These are phyloP conservation scores for Umimayanthus kanabou DNA, from an alignment of 92 coral and sea anemone species.

Conservation along the genomic window DNA sequence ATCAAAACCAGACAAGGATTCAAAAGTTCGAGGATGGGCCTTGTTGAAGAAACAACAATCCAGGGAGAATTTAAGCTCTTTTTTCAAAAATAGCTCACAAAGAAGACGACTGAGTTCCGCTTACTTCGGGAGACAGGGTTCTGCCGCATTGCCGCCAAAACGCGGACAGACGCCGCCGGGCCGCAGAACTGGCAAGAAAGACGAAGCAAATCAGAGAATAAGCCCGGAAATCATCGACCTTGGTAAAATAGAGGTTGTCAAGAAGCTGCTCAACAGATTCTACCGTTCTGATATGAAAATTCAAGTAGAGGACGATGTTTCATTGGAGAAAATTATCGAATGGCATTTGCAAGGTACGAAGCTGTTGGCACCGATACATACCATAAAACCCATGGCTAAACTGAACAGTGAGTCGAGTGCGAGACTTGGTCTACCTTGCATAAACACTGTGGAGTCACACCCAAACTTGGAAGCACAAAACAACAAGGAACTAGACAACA, in stretches of 20 bases:
- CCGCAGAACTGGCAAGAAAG: conserved; percentile 3
- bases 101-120: conserved; percentile 20
- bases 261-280: conserved; percentile 16
- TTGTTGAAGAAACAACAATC: conserved; percentile 3
- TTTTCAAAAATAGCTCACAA: neutral
- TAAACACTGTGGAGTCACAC: neutral
- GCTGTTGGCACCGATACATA: neutral
- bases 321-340: conserved; percentile 21
- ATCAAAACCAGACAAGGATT: neutral
- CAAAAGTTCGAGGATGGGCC: conserved; percentile 31
- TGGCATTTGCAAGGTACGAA: conserved; percentile 26
- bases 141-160: neutral
- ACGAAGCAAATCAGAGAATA: neutral
- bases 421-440: neutral
- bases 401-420: neutral
- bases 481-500: neutral
- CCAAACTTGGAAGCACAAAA: neutral
- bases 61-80: neutral
- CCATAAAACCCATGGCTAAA: neutral
- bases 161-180: conserved; percentile 7
- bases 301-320: neutral
- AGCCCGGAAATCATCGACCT: conserved; percentile 18
- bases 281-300: conserved; percentile 23
- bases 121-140: neutral
- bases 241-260: neutral